Evolutionary conservation across 1,140 invertebrate genomes (phyloP).

Genomic region (Antheraea pernyi): DNA sequence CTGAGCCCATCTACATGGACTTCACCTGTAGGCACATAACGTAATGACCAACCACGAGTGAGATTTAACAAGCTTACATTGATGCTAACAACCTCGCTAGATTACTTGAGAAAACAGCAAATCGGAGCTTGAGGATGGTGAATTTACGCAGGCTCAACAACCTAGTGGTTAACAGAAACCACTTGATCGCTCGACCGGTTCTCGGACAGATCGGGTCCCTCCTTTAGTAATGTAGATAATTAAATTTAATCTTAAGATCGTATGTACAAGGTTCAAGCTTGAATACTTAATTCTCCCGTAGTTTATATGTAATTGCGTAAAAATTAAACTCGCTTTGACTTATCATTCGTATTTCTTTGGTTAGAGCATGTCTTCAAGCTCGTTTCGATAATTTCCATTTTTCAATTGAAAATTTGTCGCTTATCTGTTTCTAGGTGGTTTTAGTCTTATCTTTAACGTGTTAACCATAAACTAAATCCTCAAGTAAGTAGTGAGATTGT

Average conservation of each 20-base stretch:
- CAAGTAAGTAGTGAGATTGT: too few relatives aligned
- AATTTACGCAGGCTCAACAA: slow-evolving; percentile 9
- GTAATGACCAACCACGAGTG: too few relatives aligned
- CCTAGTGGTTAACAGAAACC: slow-evolving; percentile 8
- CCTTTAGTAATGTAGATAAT: background rate
- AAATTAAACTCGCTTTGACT: background rate
- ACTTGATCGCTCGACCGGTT: slow-evolving; percentile 5
- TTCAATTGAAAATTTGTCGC: too few relatives aligned
- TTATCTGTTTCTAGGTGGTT: too few relatives aligned
- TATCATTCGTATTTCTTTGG: background rate
- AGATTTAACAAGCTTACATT: too few relatives aligned
- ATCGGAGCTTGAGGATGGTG: slow-evolving; percentile 5
- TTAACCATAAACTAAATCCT: too few relatives aligned
- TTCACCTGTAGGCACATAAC: too few relatives aligned
- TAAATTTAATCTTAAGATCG: background rate
- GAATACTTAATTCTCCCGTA: background rate
- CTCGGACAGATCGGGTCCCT: background rate
- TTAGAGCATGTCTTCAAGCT: too few relatives aligned
- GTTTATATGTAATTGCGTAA: background rate
- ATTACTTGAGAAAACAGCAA: background rate
- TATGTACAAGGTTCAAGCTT: background rate
- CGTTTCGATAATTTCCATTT: too few relatives aligned
- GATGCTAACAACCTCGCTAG: background rate
- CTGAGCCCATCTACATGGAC: too few relatives aligned
- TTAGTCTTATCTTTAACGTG: too few relatives aligned